Conservation (phyloP, 1,140 invertebrate species). For the Zophobas morio region DNA sequence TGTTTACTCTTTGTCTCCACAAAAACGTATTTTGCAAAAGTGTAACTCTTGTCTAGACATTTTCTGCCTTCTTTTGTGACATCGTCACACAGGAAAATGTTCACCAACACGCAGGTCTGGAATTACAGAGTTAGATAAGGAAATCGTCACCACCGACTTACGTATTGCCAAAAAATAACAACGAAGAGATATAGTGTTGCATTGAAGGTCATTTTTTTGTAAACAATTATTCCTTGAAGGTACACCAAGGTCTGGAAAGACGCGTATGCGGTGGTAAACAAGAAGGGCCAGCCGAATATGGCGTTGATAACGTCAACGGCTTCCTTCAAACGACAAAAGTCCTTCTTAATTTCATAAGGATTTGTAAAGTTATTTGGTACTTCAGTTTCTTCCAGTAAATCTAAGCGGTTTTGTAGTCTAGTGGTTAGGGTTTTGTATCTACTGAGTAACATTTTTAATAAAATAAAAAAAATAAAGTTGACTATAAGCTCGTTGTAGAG, state of each 20-base stretch:
- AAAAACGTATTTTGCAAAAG: background rate
- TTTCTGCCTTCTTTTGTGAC: background rate
- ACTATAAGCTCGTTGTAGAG: too few species aligned
- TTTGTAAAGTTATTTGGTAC: background rate
- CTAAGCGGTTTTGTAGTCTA: too few species aligned
- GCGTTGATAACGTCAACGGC: background rate
- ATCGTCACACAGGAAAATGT: constrained; percentile 8
- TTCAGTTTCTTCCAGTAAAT: too few species aligned
- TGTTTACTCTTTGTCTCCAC: background rate
- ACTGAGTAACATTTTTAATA: too few species aligned
- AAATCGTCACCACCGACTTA: background rate
- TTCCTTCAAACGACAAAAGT: background rate
- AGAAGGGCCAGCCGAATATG: constrained; percentile 6
- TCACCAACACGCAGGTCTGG: background rate
- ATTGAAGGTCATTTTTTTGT: background rate
- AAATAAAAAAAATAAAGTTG: too few species aligned
- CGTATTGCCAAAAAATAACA: constrained; percentile 11
- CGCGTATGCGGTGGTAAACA: background rate
- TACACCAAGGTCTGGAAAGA: constrained; percentile 3
- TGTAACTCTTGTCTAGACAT: background rate
- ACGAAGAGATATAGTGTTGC: background rate
- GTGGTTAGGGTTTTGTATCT: too few species aligned
- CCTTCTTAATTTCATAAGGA: background rate
- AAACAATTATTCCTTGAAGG: background rate
- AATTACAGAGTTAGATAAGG: too few species aligned